phyloP scores from a whole-genome alignment of 2,797 vertebrate genomes.

The Buphagus erythrorhynchus region DNA sequence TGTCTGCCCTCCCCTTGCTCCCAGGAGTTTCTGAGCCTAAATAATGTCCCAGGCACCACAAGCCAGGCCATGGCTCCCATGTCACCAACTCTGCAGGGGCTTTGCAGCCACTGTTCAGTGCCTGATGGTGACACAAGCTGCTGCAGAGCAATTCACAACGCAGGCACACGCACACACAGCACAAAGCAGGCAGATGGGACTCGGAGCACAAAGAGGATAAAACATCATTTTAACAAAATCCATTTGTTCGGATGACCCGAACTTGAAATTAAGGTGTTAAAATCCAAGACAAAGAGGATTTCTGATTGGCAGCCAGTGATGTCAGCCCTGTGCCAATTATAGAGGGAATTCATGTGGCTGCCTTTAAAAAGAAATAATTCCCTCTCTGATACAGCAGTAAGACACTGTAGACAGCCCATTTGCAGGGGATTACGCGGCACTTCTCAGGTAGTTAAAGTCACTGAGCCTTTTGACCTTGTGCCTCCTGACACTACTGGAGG shows the following conservation, averaged over 20 bases:
- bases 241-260: not conserved
- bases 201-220: not conserved
- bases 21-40: not conserved
- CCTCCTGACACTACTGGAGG: not conserved
- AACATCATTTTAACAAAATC: not conserved
- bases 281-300: not conserved
- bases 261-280: conserved; percentile 4
- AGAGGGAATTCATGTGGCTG: not conserved
- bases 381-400: conserved; percentile 23
- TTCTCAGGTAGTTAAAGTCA: conserved; percentile 64
- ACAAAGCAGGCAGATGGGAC: not conserved
- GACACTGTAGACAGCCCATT: conserved; percentile 37
- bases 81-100: not conserved
- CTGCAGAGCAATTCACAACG: not conserved
- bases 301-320: conserved; percentile 37
- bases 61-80: not conserved
- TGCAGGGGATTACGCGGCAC: conserved; percentile 56
- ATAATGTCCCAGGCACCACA: not conserved
- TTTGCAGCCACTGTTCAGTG: not conserved
- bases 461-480: conserved; percentile 60
- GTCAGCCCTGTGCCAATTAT: conserved; percentile 15
- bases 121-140: not conserved
- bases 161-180: not conserved
- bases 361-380: conserved; percentile 51
- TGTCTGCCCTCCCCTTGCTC: not conserved